A percentile compares a stretch with the other conserved stretches of the same genome.
phyloP scores from a whole-genome alignment of 2,113 vertebrate genomes.

The Anthoscopus minutus region DNA sequence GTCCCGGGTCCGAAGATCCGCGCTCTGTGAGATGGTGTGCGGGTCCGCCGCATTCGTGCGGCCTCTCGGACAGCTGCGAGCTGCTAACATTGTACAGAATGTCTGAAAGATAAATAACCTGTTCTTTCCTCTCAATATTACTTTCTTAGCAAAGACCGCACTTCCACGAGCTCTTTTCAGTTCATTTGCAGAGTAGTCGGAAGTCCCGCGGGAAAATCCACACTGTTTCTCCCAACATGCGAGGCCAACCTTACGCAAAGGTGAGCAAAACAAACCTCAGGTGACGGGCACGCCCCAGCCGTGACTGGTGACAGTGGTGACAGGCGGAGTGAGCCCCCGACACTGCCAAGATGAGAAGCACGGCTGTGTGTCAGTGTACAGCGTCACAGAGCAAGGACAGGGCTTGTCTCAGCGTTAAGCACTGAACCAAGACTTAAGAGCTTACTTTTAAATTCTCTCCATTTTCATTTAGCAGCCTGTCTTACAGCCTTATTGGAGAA shows the following conservation, averaged over 20 bases:
- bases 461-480: not conserved
- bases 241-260: rapidly evolving
- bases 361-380: rapidly evolving
- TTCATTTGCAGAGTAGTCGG: not conserved
- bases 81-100: too few species aligned
- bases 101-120: not conserved
- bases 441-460: too few species aligned
- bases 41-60: too few species aligned
- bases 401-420: not conserved
- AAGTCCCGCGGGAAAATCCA: not conserved
- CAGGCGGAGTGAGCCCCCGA: not conserved
- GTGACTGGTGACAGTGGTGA: not conserved
- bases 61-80: not conserved
- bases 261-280: not conserved
- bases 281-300: rapidly evolving
- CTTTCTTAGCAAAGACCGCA: not conserved
- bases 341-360: not conserved
- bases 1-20: rapidly evolving
- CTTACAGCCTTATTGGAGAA: not conserved
- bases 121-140: rapidly evolving
- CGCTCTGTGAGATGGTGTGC: too few species aligned
- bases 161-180: not conserved
- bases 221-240: rapidly evolving
- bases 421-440: not conserved
- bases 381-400: not conserved